Evolutionary conservation across 2,797 vertebrate genomes (phyloP).

Genomic region (Anguilla pacifica): DNA sequence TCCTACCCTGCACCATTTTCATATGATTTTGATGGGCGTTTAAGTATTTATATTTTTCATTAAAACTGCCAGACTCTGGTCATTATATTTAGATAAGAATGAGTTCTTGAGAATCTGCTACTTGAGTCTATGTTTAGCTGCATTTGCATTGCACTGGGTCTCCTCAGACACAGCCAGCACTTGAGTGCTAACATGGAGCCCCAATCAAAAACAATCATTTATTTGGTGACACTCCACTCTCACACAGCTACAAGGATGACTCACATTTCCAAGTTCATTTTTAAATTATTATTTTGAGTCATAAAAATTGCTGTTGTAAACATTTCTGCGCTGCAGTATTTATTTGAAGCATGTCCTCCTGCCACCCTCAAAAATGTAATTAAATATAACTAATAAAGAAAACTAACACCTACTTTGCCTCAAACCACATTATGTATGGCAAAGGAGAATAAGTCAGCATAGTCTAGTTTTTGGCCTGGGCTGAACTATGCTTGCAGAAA

Average conservation of each 20-base stretch:
- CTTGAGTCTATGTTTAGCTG: no score
- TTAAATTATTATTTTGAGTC: neutral
- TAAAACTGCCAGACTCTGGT: no score
- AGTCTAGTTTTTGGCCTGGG: neutral
- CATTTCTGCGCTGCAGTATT: neutral
- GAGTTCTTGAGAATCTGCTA: no score
- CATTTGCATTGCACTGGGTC: no score
- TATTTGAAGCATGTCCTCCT: neutral
- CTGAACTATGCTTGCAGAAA: neutral
- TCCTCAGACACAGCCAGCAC: no score
- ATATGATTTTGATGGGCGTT: no score
- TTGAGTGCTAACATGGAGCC: no score
- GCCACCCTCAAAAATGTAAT: neutral
- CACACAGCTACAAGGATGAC: neutral
- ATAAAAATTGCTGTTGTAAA: neutral
- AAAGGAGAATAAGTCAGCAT: neutral
- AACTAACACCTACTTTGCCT: neutral
- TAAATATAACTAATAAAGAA: neutral
- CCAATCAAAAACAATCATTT: neutral
- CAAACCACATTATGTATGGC: neutral
- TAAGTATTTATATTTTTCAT: no score
- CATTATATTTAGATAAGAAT: no score
- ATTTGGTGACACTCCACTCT: neutral
- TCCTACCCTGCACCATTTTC: no score
- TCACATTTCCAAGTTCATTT: neutral